phyloP scores from a whole-genome alignment of 2,113 vertebrate species.

The Hiodon alosoides region DNA sequence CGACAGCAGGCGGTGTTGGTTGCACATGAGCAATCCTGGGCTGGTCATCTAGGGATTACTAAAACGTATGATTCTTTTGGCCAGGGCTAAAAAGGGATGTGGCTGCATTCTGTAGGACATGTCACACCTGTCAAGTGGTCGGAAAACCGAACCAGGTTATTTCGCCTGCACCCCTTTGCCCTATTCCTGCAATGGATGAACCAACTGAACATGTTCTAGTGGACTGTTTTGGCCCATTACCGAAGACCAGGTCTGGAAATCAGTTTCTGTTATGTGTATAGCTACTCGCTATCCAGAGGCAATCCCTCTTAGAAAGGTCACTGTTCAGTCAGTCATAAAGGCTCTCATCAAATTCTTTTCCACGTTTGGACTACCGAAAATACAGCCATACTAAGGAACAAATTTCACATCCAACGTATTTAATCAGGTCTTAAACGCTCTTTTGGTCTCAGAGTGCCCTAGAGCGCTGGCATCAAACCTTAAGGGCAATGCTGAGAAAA shows the following conservation, averaged over 20 bases:
- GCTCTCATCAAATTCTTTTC: too few relatives aligned
- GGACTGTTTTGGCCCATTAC: neutral
- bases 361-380: neutral
- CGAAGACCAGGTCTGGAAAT: neutral
- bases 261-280: neutral
- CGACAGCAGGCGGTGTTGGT: too few relatives aligned
- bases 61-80: neutral
- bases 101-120: neutral
- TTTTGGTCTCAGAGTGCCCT: neutral
- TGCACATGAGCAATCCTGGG: neutral
- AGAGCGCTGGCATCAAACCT: constrained; percentile 1
- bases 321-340: neutral
- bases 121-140: neutral
- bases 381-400: neutral
- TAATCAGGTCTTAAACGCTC: too few relatives aligned
- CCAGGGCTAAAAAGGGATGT: neutral
- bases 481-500: neutral
- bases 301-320: neutral
- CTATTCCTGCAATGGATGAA: neutral
- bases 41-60: neutral
- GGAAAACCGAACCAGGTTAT: neutral
- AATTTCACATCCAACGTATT: neutral
- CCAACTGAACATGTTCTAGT: neutral
- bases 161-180: constrained; percentile 3
- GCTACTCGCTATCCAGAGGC: neutral